Base-by-base conservation (phyloP, 2,888 invertebrate genomes). In the Agrochola macilenta region DNA sequence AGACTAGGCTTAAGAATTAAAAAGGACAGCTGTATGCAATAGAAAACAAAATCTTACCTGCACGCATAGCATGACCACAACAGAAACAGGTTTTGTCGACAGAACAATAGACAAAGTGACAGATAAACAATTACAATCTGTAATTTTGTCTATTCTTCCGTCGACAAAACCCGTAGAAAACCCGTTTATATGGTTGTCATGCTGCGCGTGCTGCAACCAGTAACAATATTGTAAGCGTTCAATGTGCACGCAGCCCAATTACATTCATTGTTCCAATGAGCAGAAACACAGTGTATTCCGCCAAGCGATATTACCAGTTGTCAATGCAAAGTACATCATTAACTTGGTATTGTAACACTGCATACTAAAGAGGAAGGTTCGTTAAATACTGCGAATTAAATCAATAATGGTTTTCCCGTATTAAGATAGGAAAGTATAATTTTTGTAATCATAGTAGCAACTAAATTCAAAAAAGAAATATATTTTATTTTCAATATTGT, bases 201-300 rank as follows among this genome's bases (percentile, higher is more conserved):
- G 39, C 39, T 39, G 9, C 1, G 9, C 43, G 43, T 43, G 8
- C 43, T 43, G 1, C 46, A 58, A 57, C 8, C 35, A 49, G 17
- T n/a, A 58, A 30, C 23, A 57, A 49, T 11, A 20, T 7, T 20
- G 1, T 4, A 76, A 65, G 46, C 23, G 14, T 57, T 49, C 60
- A 17, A n/a, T 72, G 61, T 77, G 61, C 11, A 82, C 17, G 54
- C 35, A 64, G 69, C 82, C 9, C 23, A 70, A 39, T 66, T 9
- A 2, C 4, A 61, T 52, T 61, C 66, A 85, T 85, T 85, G 82
- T 75, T 82, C n/a, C 49, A 72, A 82, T 82, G n/a, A 72, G 43
- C 54, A 66, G 72, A 78, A 72, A 68, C n/a, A 30, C 46, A 14
- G 46, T 23, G 23, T 46, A 69, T 81, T 74, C 81, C 52, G 17